Evolutionary conservation across 2,797 vertebrate species (phyloP).

Genomic region (Eupleurogrammus muticus): DNA sequence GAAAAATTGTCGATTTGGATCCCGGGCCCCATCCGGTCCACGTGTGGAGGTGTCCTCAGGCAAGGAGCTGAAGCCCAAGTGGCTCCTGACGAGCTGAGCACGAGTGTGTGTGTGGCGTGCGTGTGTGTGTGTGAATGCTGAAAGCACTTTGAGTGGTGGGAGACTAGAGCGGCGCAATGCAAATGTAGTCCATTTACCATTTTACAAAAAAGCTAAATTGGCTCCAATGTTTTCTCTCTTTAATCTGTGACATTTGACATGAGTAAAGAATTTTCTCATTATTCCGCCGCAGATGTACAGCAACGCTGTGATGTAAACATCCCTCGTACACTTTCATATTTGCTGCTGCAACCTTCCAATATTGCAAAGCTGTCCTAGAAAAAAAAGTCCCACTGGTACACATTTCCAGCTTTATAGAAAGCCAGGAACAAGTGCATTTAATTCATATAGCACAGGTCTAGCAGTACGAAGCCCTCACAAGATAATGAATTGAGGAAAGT

Average conservation of each 20-base stretch:
- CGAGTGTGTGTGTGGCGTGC: too few relatives aligned
- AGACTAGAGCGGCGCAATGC: too few relatives aligned
- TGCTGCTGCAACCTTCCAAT: not conserved
- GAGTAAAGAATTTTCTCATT: not conserved
- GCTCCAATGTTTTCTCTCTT: not conserved
- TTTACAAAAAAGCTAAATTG: not conserved
- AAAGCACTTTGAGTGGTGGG: too few relatives aligned
- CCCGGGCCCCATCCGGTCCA: too few relatives aligned
- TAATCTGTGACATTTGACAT: slow-evolving; percentile 10
- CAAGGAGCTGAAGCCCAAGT: too few relatives aligned
- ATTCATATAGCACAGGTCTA: not conserved
- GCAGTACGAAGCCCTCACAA: not conserved
- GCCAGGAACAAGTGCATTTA: not conserved
- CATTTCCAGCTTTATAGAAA: not conserved
- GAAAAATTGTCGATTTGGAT: too few relatives aligned
- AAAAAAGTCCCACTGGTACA: not conserved
- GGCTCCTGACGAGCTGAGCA: too few relatives aligned
- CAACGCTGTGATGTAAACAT: not conserved
- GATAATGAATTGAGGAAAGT: not conserved
- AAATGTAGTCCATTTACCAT: too few relatives aligned
- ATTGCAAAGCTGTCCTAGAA: not conserved
- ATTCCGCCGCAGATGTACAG: not conserved
- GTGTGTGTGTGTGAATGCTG: too few relatives aligned
- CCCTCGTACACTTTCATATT: not conserved
- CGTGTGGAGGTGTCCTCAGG: too few relatives aligned